Evolutionary conservation across 1,140 invertebrate species (phyloP), one percentile per base, ranked within the genome.

Genomic region (Octopus sinensis): DNA sequence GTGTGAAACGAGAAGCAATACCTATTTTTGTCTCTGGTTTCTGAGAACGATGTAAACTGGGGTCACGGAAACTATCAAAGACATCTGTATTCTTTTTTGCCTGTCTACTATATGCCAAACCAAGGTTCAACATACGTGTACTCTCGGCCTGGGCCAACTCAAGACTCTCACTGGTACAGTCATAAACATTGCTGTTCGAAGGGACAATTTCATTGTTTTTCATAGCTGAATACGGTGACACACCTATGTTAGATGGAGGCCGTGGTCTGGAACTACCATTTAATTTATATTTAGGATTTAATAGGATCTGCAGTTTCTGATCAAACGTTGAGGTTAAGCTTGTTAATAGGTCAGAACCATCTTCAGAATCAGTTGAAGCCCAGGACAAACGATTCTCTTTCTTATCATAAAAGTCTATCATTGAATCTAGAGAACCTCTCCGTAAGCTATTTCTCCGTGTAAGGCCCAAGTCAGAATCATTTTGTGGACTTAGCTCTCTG

Each of bases 241-340:
- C 17, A 12, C 17, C 68, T 23, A 73, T 73, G 68, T 13, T 73
- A 4, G 68, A 23, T 12, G 68, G 68, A 6, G 68, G 68, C 68
- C 68, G 68, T 87, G 93, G 94, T 89, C 95, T 83, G 23, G 82
- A 79, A 68, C 82, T 82, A 51, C 84, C 83, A 71, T 82, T 84
- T 4, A 88, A 84, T 68, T 85, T 86, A 82, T 86, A 87, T 83
- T 87, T 88, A 23, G 85, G 89, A 76, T 86, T 90, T 12, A 88
- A 88, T 75, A 95, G 86, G 23, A 92, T 93, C 75, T 93, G 92
- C 87, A 95, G 91, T 90, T 95, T 95, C 82, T 94, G 93, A 87
- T 95, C 95, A 85, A 95, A 93, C 5, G 94, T 94, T 79, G 94
- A 93, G 13, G 94, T 95, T 76, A 96, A 92, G 77, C 93, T 94